Percentiles rank a stretch among this genome's conserved stretches.
Evolutionary conservation across 1,140 invertebrate species (phyloP).

Genomic region (Pentalonia nigronervosa): DNA sequence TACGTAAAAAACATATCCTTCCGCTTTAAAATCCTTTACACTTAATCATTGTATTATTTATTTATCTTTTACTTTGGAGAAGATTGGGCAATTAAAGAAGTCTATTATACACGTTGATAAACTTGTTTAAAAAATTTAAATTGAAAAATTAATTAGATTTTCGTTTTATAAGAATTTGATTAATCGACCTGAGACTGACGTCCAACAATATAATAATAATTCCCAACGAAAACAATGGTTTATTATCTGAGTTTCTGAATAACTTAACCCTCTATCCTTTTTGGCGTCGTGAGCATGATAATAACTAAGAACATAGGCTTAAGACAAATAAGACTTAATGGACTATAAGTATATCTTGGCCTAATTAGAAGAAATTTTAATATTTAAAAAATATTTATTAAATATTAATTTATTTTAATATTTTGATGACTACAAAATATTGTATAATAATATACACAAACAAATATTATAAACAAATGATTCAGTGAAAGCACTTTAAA

Average conservation of each 20-base stretch:
- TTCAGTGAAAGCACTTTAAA: not conserved
- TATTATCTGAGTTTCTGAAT: not conserved
- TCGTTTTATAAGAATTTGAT: not conserved
- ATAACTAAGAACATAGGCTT: not conserved
- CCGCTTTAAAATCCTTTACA: not conserved
- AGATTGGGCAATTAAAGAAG: not conserved
- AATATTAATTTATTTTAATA: too few relatives aligned
- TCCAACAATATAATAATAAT: not conserved
- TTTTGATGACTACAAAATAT: not conserved
- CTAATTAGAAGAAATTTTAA: not conserved
- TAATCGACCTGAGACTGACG: not conserved
- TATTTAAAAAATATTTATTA: too few relatives aligned
- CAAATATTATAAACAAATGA: not conserved
- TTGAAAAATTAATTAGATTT: conserved; percentile 25
- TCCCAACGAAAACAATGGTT: not conserved
- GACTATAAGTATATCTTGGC: not conserved
- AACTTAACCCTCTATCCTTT: not conserved
- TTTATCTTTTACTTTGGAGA: not conserved
- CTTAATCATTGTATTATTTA: not conserved
- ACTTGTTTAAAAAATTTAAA: not conserved
- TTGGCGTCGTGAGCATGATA: not conserved
- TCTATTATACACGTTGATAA: not conserved
- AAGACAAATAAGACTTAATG: not conserved
- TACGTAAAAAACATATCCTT: not conserved
- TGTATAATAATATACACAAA: not conserved